phyloP scores from a whole-genome alignment of 2,888 invertebrate genomes.

The Drosophila paracracens region DNA sequence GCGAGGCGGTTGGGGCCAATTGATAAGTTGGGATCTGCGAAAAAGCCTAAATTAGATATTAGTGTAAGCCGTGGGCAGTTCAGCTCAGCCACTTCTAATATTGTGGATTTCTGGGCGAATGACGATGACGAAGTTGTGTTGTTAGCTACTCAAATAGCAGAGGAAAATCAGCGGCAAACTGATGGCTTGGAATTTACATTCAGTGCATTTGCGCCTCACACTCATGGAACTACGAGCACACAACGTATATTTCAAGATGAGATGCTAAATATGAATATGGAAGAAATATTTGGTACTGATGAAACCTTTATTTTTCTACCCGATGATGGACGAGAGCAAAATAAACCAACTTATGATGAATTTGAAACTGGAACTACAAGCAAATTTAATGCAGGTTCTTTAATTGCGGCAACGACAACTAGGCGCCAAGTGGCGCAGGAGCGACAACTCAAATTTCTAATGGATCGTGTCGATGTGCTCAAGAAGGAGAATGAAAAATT shows the following conservation, averaged over 20 bases:
- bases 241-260: slow-evolving; percentile 57
- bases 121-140: slow-evolving; percentile 84
- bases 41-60: slow-evolving; percentile 81
- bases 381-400: neutral
- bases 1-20: slow-evolving; percentile 77
- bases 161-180: slow-evolving; percentile 56
- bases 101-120: slow-evolving; percentile 80
- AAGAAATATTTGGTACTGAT: slow-evolving; percentile 57
- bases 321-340: neutral
- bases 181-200: slow-evolving; percentile 68
- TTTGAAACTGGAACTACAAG: neutral
- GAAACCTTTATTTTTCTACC: slow-evolving; percentile 45
- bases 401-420: slow-evolving; percentile 49
- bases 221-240: slow-evolving; percentile 76
- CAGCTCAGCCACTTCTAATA: slow-evolving; percentile 16
- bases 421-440: slow-evolving; percentile 78
- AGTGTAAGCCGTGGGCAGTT: slow-evolving; percentile 61
- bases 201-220: slow-evolving; percentile 72
- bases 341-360: slow-evolving; percentile 5
- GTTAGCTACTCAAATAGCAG: slow-evolving; percentile 82
- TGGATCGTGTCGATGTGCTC: slow-evolving; percentile 79
- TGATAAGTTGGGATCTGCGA: slow-evolving; percentile 76
- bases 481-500: slow-evolving; percentile 81
- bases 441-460: slow-evolving; percentile 81
- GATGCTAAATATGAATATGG: slow-evolving; percentile 31